Evolutionary conservation across 1,140 invertebrate genomes (phyloP).

Genomic region (Drosophila ambigua): DNA sequence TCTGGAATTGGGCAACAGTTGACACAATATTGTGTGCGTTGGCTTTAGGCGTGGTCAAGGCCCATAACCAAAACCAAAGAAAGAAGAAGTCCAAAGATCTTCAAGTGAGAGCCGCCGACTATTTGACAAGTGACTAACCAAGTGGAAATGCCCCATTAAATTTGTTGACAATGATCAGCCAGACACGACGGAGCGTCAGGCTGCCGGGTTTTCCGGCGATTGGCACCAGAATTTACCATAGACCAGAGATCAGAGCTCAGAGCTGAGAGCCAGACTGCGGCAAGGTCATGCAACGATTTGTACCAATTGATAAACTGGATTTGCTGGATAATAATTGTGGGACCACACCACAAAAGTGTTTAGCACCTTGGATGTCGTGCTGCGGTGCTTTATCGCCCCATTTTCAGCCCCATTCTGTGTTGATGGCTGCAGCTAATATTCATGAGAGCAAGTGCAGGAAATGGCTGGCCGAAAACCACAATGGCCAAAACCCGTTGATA

Average conservation of each 20-base stretch:
- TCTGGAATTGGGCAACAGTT: slow-evolving; percentile 59
- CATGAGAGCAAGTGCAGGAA: slow-evolving; percentile 61
- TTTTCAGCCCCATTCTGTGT: slow-evolving; percentile 45
- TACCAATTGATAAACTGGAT: slow-evolving; percentile 59
- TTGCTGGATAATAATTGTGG: slow-evolving; percentile 25
- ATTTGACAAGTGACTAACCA: slow-evolving; percentile 77
- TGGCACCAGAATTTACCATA: slow-evolving; percentile 5
- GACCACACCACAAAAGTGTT: slow-evolving; percentile 20
- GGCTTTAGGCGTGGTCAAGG: slow-evolving; percentile 52
- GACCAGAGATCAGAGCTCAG: neutral
- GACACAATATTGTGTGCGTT: slow-evolving; percentile 65
- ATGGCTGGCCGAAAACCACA: slow-evolving; percentile 41
- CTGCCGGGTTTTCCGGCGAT: slow-evolving; percentile 29
- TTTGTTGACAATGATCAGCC: slow-evolving; percentile 41
- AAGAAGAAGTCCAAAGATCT: slow-evolving; percentile 23
- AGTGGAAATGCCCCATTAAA: slow-evolving; percentile 64
- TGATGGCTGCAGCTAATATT: slow-evolving; percentile 61
- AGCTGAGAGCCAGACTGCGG: slow-evolving; percentile 15
- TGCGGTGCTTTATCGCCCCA: slow-evolving; percentile 37
- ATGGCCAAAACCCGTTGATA: slow-evolving; percentile 56
- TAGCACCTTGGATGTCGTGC: slow-evolving; percentile 57
- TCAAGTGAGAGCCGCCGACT: slow-evolving; percentile 12
- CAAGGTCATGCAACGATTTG: slow-evolving; percentile 36
- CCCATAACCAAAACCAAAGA: slow-evolving; percentile 27
- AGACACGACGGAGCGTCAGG: slow-evolving; percentile 54